Base-by-base conservation (phyloP, 2,113 vertebrate genomes). In the Jacana jacana region DNA sequence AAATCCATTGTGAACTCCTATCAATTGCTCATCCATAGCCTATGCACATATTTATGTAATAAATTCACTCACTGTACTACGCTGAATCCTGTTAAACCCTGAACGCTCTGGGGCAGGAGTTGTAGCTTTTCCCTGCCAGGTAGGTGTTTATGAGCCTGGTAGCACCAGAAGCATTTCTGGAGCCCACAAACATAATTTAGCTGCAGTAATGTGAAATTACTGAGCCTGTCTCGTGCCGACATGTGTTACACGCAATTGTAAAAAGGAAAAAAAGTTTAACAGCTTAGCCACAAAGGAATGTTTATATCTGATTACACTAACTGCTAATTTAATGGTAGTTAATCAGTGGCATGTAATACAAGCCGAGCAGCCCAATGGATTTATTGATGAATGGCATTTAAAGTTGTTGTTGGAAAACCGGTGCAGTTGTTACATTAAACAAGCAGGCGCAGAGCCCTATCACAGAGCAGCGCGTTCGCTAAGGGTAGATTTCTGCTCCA, bases 271-370 rank as follows among this genome's bases (percentile, higher is more conserved):
- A 95, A 97, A 49, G 33, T 94, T 97, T 96, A 97, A 95, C 94
- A 96, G 93, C 94, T 97, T 97, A 97, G 96, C 96, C 97, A 96
- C 97, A 97, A 97, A 97, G 93, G 96, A 95, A 97, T 96, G 96
- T 96, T 97, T 97, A 95, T 96, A 97, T 97, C 96, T 97, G 97
- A 97, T 97, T 97, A 97, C 93, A 81, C 92, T 95, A 97, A 95
- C 96, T 97, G 97, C 96, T 97, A 97, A 97, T 97, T 97, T 97
- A 96, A 97, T 95, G 94, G 93, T 97, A 97, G 96, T 97, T 97
- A 97, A 95, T 97, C 96, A 96, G 96, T 91, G 94, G 97, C 91
- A 81, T 78, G 94, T 92, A 97, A 96, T 89, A 94, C 93, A 92
- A 97, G 91, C 92, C 11, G 0, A 97, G 76, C 92, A 93, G 91